Evolutionary conservation across 2,888 invertebrate species (phyloP).

Genomic region (Iphiclides podalirius): DNA sequence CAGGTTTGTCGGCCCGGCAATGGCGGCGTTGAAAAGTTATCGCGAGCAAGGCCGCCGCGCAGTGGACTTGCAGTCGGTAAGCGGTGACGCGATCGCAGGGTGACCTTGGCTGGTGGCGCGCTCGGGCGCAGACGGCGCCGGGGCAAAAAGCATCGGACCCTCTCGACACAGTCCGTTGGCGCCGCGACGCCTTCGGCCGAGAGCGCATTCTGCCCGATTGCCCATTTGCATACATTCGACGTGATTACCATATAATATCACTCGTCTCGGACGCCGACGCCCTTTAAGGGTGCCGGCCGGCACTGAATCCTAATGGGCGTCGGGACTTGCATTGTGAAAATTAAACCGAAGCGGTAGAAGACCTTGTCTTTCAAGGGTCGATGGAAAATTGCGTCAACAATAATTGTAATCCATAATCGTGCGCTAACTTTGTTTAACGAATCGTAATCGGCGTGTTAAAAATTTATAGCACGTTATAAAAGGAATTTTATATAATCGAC

Average conservation of each 20-base stretch:
- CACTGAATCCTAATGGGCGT: constrained; percentile 17
- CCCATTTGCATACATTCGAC: constrained; percentile 25
- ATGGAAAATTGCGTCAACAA: too few relatives aligned
- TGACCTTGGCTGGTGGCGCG: constrained; percentile 64
- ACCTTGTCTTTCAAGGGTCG: too few relatives aligned
- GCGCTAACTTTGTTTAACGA: too few relatives aligned
- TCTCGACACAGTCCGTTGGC: constrained; percentile 49
- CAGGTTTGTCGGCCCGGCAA: constrained; percentile 37
- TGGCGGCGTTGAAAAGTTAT: constrained; percentile 49
- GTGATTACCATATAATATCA: constrained; percentile 24
- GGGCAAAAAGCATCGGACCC: constrained; percentile 38
- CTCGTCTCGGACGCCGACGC: constrained; percentile 16
- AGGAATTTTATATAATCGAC: too few relatives aligned
- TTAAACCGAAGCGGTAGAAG: too few relatives aligned
- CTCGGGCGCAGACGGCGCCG: constrained; percentile 55
- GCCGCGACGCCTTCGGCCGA: constrained; percentile 26
- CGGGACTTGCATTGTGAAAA: constrained; percentile 2
- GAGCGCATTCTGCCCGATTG: constrained; percentile 19
- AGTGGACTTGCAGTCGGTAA: constrained; percentile 45
- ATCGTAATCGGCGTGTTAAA: too few relatives aligned
- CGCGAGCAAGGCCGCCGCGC: constrained; percentile 52
- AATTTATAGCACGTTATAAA: too few relatives aligned
- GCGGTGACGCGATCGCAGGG: too few relatives aligned
- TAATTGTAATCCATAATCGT: too few relatives aligned
- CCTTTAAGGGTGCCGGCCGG: constrained; percentile 19